Evolutionary conservation across 2,888 invertebrate genomes (phyloP).

Genomic region (Leucoma salicis): DNA sequence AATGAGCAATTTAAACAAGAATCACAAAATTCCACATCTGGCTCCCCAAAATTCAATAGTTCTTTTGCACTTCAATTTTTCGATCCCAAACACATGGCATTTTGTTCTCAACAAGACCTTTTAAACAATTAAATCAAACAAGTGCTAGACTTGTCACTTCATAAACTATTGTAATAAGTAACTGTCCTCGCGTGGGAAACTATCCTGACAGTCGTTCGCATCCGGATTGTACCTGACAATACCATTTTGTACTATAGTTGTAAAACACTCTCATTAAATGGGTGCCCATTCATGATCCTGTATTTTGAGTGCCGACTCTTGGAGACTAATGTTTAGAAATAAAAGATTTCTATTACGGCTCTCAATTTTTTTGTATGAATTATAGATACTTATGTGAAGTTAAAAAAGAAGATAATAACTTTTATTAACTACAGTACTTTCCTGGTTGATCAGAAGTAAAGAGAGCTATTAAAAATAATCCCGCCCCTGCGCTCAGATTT

Average conservation of each 20-base stretch:
- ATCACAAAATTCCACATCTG: slow-evolving; percentile 52
- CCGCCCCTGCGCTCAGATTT: too few relatives aligned
- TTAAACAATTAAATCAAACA: slow-evolving; percentile 53
- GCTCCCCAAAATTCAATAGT: slow-evolving; percentile 44
- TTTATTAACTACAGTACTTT: slow-evolving; percentile 31
- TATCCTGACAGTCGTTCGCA: slow-evolving; percentile 59
- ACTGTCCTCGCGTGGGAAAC: slow-evolving; percentile 71
- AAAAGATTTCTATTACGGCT: slow-evolving; percentile 37
- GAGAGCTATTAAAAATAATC: too few relatives aligned
- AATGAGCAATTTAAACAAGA: slow-evolving; percentile 27
- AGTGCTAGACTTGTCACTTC: slow-evolving; percentile 66
- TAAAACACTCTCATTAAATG: slow-evolving; percentile 74
- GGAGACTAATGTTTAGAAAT: slow-evolving; percentile 25
- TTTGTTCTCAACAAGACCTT: slow-evolving; percentile 53
- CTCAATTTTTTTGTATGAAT: slow-evolving; percentile 20
- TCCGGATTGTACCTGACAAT: slow-evolving; percentile 67
- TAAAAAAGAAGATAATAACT: slow-evolving; percentile 37
- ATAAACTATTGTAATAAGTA: slow-evolving; percentile 57
- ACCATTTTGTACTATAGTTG: slow-evolving; percentile 56
- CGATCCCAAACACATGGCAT: slow-evolving; percentile 57
- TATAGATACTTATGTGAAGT: slow-evolving; percentile 40
- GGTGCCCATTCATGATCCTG: slow-evolving; percentile 51
- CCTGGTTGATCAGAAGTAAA: too few relatives aligned
- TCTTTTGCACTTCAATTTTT: slow-evolving; percentile 21
- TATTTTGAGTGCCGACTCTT: slow-evolving; percentile 48